These are phyloP conservation scores for Brachyhypopomus gauderio DNA, from an alignment of 2,113 vertebrate genomes.

Conservation along the genomic window DNA sequence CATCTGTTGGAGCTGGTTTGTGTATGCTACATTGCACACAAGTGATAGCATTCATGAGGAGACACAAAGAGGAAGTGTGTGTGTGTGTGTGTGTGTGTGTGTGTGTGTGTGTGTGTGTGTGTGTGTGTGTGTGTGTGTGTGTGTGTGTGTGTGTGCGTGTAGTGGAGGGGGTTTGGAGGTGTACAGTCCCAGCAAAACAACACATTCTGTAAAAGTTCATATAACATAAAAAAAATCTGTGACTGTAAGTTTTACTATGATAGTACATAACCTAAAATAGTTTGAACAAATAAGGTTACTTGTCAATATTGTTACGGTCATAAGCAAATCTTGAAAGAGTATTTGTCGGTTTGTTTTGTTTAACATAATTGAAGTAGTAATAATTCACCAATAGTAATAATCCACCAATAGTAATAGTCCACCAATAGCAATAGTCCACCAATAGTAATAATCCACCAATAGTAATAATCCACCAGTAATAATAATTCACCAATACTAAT, in stretches of 20 bases:
- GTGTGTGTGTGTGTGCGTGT: background rate
- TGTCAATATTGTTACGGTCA: too few species aligned
- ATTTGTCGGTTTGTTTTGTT: too few species aligned
- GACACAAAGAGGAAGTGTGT: slow-evolving; percentile 27
- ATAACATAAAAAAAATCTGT: background rate
- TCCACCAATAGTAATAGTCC: too few species aligned
- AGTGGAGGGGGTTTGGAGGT: background rate
- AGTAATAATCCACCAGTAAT: too few species aligned
- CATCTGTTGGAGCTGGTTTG: slow-evolving; percentile 36
- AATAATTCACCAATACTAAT: too few species aligned
- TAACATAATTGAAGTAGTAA: too few species aligned
- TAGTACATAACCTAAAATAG: too few species aligned
- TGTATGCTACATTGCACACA: slow-evolving; percentile 14
- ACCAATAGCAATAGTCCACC: too few species aligned
- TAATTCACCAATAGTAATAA: too few species aligned
- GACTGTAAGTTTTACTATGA: background rate
- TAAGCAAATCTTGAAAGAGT: too few species aligned
- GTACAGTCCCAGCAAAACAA: background rate
- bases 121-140: background rate
- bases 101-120: slow-evolving; percentile 9
- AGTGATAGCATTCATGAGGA: slow-evolving; percentile 41
- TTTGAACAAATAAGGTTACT: too few species aligned
- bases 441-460: too few species aligned
- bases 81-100: slow-evolving; percentile 29
- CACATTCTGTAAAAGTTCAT: background rate